Conservation (phyloP, 2,113 vertebrate genomes). For the Genyomyrus donnyi region DNA sequence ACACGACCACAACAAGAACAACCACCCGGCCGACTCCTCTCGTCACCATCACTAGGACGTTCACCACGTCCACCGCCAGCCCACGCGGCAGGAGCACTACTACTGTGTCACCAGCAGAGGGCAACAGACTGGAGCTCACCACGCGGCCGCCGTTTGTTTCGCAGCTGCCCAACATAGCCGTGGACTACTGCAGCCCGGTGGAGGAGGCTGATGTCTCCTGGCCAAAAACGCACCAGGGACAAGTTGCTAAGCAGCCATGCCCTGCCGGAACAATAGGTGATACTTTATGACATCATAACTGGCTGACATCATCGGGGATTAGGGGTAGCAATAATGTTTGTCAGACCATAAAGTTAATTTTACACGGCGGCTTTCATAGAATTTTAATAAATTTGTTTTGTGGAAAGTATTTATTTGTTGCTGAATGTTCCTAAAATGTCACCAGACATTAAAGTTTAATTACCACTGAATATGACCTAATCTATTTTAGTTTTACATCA, state of each 20-base stretch:
- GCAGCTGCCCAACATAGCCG: conserved; percentile 60
- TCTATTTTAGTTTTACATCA: neutral
- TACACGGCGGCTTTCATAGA: neutral
- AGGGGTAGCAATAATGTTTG: neutral
- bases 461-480: neutral
- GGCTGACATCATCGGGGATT: neutral
- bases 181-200: conserved; percentile 78
- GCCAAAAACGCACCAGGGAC: conserved; percentile 88
- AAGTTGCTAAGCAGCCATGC: conserved; percentile 85
- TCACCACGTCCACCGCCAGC: conserved; percentile 60
- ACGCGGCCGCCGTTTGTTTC: conserved; percentile 55
- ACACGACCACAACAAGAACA: conserved; percentile 67
- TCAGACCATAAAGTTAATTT: neutral
- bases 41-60: conserved; percentile 59
- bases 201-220: conserved; percentile 82
- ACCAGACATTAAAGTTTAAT: neutral
- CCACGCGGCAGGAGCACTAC: conserved; percentile 74
- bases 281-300: conserved; percentile 19
- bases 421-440: neutral
- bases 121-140: conserved; percentile 43
- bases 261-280: conserved; percentile 86
- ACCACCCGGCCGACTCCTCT: conserved; percentile 61
- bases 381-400: neutral
- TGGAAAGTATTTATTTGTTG: neutral
- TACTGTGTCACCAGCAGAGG: conserved; percentile 55